Conservation (phyloP, 2,113 vertebrate genomes). For the Prietella phreatophila region DNA sequence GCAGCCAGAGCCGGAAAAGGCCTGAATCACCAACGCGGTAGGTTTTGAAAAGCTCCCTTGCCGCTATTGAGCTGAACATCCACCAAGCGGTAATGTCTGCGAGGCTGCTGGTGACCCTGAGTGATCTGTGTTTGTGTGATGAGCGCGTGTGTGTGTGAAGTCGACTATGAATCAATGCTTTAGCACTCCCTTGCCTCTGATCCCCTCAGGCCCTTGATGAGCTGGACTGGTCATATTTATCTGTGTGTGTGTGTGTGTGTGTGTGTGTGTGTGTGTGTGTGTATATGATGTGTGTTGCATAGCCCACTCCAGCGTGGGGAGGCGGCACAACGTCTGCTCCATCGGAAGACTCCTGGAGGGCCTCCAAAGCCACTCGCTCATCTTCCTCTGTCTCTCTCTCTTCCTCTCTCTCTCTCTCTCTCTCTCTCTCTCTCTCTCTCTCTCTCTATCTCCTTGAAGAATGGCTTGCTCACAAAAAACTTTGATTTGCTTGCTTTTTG, state of each 20-base stretch:
- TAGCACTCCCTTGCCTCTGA: slow-evolving; percentile 51
- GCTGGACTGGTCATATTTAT: slow-evolving; percentile 40
- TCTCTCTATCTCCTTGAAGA: slow-evolving; percentile 40
- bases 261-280: slow-evolving; percentile 38
- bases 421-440: slow-evolving; percentile 28
- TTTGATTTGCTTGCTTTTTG: slow-evolving; percentile 45
- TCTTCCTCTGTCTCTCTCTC: slow-evolving; percentile 26
- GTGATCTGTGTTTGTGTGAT: slow-evolving; percentile 53
- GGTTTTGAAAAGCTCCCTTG: slow-evolving; percentile 53
- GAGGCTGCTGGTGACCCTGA: slow-evolving; percentile 52
- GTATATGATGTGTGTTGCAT: slow-evolving; percentile 42
- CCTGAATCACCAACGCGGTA: slow-evolving; percentile 53
- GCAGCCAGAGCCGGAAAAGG: slow-evolving; percentile 44
- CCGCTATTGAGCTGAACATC: slow-evolving; percentile 48
- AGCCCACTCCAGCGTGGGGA: slow-evolving; percentile 36
- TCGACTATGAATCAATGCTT: slow-evolving; percentile 54
- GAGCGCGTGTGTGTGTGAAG: slow-evolving; percentile 39
- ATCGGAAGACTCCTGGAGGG: slow-evolving; percentile 59
- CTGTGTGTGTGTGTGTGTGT: slow-evolving; percentile 16
- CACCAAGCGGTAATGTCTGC: slow-evolving; percentile 47
- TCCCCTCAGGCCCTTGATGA: slow-evolving; percentile 51
- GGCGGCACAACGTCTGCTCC: slow-evolving; percentile 48
- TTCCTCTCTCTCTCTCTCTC: slow-evolving; percentile 30
- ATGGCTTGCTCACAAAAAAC: slow-evolving; percentile 45
- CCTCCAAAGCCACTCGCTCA: slow-evolving; percentile 55